Evolutionary conservation across 2,888 invertebrate genomes (phyloP), one percentile per base, ranked within the genome.

Genomic region (Pediacus dermestoides): DNA sequence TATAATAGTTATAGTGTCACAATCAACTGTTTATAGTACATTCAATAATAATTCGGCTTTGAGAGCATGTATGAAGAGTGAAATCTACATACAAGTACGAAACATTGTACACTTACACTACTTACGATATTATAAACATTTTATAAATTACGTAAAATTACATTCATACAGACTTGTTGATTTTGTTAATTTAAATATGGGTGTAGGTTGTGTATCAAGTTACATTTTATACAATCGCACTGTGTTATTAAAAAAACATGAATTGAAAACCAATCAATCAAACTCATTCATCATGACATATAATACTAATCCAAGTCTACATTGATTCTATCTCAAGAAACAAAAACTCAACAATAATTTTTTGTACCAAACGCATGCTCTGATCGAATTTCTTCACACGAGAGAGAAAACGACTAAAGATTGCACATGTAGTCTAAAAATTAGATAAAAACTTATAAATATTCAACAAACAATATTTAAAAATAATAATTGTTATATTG

Each of bases 11-110:
- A 39, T 53, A 60, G 51, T 56, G 58, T 55, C 60, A 67, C 62
- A 60, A 28, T 60, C 60, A 55, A 59, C 53, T 60, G 57, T 60
- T 58, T 59, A 65, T 63, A 61, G 61, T 67, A 67, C 65, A 67
- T 62, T 60, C 46, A 58, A 48, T 43, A 39, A 55, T 63, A 66
- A 66, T 66, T 66, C 66, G 66, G 66, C 60, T 60, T 61, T 55
- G 57, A 64, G 66, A 66, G 66, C 60, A 28, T 28, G 57, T 58
- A 56, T 56, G 55, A 48, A 57, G n/a, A n/a, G 48, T 54, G 57
- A 60, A 53, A 57, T 57, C 57, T 61, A 65, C 59, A 59, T 63
- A 64, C 61, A 57, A 55, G 58, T 60, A 58, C 59, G 60, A 61
- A 61, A 61, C 61, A 63, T n/a, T 55, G 56, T 59, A 60, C 53